phyloP scores from a whole-genome alignment of 2,113 vertebrate genomes.

The Abramis brama region DNA sequence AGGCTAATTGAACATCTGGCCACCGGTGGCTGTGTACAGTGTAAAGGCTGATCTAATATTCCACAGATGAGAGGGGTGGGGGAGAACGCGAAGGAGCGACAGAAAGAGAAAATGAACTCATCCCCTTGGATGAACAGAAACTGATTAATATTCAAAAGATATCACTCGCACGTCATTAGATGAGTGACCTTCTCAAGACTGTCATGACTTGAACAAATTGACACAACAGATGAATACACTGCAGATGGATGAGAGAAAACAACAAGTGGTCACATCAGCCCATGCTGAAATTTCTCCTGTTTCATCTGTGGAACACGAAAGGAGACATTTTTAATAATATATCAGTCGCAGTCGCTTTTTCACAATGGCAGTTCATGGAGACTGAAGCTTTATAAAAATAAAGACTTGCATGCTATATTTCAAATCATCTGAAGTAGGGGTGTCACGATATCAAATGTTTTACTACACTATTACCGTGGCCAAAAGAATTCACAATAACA shows the following conservation, averaged over 20 bases:
- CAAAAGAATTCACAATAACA: too few relatives aligned
- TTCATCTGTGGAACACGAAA: not conserved
- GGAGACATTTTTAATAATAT: not conserved
- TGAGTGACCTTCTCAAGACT: slow-evolving; percentile 23
- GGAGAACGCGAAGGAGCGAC: not conserved
- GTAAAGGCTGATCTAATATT: slow-evolving; percentile 51
- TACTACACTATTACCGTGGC: too few relatives aligned
- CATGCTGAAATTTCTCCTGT: not conserved
- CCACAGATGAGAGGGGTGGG: slow-evolving; percentile 1
- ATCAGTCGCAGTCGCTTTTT: not conserved
- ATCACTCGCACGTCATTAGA: slow-evolving; percentile 41
- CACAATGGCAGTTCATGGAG: not conserved
- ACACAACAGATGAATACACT: slow-evolving; percentile 22
- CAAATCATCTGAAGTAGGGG: too few relatives aligned
- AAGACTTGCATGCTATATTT: too few relatives aligned
- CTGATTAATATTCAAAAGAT: slow-evolving; percentile 47
- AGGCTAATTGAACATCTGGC: slow-evolving; percentile 62
- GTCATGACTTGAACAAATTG: slow-evolving; percentile 23
- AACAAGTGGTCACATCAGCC: not conserved
- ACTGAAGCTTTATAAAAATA: not conserved
- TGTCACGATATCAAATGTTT: too few relatives aligned
- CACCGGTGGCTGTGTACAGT: slow-evolving; percentile 45
- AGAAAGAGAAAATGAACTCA: slow-evolving; percentile 36
- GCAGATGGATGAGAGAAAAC: not conserved
- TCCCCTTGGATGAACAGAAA: slow-evolving; percentile 18